phyloP scores from a whole-genome alignment of 2,113 vertebrate genomes.

The Urocynchramus pylzowi region DNA sequence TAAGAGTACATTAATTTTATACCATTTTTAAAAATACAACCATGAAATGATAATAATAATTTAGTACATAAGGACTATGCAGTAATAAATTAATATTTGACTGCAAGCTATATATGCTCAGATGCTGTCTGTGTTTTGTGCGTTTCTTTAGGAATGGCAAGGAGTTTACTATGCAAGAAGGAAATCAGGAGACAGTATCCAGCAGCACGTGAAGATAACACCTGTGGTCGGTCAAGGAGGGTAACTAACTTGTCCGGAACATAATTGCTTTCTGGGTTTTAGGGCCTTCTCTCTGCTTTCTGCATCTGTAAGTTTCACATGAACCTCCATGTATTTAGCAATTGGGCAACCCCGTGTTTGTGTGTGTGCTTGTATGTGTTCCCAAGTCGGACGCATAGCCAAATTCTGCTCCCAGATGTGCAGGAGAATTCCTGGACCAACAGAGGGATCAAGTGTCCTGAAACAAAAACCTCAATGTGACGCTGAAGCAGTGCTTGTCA shows the following conservation, averaged over 20 bases:
- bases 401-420: neutral
- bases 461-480: neutral
- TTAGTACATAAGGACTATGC: neutral
- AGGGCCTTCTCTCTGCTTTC: neutral
- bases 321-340: neutral
- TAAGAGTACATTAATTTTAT: neutral
- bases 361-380: neutral
- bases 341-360: neutral
- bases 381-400: fast-evolving
- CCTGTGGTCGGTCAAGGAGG: slow-evolving; percentile 94
- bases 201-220: slow-evolving; percentile 91
- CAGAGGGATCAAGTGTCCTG: neutral
- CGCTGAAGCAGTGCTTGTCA: neutral
- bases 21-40: neutral
- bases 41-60: neutral
- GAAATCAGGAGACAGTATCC: slow-evolving; percentile 92
- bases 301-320: neutral
- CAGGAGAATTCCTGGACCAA: neutral
- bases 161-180: slow-evolving; percentile 88
- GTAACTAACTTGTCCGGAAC: slow-evolving; percentile 70
- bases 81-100: neutral
- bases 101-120: neutral
- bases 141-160: slow-evolving; percentile 87
- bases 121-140: neutral
- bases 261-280: neutral